phyloP scores from a whole-genome alignment of 2,888 invertebrate genomes.

The Lampropteryx suffumata region DNA sequence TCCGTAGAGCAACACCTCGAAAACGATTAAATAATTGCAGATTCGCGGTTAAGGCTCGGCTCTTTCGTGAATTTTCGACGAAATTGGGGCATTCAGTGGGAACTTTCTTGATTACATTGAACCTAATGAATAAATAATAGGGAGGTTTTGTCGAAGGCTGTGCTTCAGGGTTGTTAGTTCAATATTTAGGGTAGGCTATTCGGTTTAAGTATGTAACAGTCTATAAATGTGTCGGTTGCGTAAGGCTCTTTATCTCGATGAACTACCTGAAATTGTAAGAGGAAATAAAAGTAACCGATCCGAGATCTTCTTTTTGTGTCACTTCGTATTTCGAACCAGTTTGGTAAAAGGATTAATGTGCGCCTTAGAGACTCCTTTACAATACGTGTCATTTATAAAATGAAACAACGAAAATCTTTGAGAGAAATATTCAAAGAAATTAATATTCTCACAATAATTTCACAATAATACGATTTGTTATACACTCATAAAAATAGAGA shows the following conservation, averaged over 20 bases:
- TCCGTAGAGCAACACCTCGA: slow-evolving; percentile 69
- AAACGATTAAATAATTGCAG: slow-evolving; percentile 77
- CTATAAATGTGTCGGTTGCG: slow-evolving; percentile 26
- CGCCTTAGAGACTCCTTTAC: too few species aligned
- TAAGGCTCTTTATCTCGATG: slow-evolving; percentile 19
- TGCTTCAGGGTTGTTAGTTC: slow-evolving; percentile 40
- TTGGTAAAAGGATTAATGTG: too few species aligned
- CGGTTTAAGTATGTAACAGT: slow-evolving; percentile 29
- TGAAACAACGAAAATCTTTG: too few species aligned
- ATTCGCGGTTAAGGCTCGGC: slow-evolving; percentile 61
- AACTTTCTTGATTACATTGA: slow-evolving; percentile 68
- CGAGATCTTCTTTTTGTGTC: too few species aligned
- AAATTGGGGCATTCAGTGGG: slow-evolving; percentile 65
- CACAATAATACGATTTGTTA: too few species aligned
- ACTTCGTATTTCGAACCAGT: too few species aligned
- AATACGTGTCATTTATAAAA: too few species aligned
- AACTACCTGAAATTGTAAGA: not conserved
- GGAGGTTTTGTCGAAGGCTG: slow-evolving; percentile 47
- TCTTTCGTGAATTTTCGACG: slow-evolving; percentile 66
- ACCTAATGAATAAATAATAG: slow-evolving; percentile 65
- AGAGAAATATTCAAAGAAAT: too few species aligned
- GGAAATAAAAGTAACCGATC: not conserved
- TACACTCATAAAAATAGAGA: too few species aligned
- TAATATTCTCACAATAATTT: too few species aligned
- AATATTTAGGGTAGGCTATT: slow-evolving; percentile 37